These are phyloP conservation scores for Parotia lawesii DNA, from an alignment of 2,113 vertebrate genomes.

Conservation along the genomic window DNA sequence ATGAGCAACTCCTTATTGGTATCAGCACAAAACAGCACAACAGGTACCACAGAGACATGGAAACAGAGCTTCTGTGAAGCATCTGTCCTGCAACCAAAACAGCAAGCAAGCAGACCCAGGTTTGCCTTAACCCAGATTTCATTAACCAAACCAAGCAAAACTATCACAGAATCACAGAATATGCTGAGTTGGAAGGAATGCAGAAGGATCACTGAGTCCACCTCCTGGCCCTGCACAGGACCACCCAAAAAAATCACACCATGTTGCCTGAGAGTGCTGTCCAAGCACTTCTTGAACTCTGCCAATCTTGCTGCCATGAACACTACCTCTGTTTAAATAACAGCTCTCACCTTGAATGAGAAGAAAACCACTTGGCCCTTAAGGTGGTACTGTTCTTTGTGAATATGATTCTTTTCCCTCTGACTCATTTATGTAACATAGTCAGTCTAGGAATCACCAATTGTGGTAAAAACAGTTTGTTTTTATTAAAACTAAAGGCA, in stretches of 20 bases:
- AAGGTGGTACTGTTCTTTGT: background rate
- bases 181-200: background rate
- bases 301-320: background rate
- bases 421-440: background rate
- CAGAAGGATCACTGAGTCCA: background rate
- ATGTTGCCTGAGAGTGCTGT: background rate
- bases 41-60: background rate
- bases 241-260: background rate
- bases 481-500: background rate
- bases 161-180: background rate
- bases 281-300: background rate
- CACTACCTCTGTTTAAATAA: background rate
- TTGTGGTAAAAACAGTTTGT: background rate
- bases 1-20: background rate
- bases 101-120: background rate
- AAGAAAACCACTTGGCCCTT: background rate
- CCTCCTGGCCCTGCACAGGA: background rate
- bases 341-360: background rate
- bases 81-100: background rate
- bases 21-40: background rate
- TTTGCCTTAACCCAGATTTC: background rate
- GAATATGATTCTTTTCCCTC: background rate
- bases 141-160: background rate
- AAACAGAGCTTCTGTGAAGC: background rate
- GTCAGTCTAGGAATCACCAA: background rate